phyloP scores from a whole-genome alignment of 2,113 vertebrate genomes.

The Setophaga kirtlandii region DNA sequence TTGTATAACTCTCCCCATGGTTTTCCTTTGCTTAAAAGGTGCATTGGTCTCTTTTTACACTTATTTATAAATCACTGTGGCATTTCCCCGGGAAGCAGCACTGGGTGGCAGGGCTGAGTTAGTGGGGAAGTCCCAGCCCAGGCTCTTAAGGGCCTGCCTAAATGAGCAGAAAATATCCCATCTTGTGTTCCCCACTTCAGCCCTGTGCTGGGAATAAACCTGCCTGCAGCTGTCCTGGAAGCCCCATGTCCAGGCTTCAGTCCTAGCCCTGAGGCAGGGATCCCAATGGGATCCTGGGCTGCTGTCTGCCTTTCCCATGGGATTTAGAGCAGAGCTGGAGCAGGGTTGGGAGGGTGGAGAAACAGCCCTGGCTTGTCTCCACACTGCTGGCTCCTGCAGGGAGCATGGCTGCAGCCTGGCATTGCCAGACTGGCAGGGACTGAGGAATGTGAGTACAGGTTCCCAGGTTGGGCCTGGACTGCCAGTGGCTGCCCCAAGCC shows the following conservation, averaged over 20 bases:
- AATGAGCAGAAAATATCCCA: neutral
- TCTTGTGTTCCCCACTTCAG: neutral
- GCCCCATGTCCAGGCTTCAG: neutral
- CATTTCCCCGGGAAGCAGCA: slow-evolving; percentile 71
- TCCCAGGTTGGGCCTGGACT: neutral
- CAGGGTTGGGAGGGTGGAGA: neutral
- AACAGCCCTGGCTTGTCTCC: neutral
- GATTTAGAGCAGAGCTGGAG: neutral
- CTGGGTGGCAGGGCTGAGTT: slow-evolving; percentile 34
- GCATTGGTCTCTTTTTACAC: slow-evolving; percentile 80
- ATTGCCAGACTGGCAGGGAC: neutral
- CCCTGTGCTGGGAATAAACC: neutral
- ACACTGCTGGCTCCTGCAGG: neutral
- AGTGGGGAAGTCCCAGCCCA: neutral
- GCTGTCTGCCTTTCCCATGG: neutral
- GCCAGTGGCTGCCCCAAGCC: neutral
- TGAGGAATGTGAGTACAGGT: neutral
- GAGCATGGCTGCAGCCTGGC: neutral
- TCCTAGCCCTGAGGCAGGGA: neutral
- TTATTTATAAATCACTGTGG: slow-evolving; percentile 77
- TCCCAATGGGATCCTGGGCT: neutral
- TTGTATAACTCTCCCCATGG: slow-evolving; percentile 66
- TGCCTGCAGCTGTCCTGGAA: neutral
- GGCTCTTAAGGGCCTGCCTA: neutral
- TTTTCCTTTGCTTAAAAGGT: slow-evolving; percentile 83